Base-by-base conservation (phyloP, 1,140 invertebrate genomes). In the Heliconius hewitsoni region DNA sequence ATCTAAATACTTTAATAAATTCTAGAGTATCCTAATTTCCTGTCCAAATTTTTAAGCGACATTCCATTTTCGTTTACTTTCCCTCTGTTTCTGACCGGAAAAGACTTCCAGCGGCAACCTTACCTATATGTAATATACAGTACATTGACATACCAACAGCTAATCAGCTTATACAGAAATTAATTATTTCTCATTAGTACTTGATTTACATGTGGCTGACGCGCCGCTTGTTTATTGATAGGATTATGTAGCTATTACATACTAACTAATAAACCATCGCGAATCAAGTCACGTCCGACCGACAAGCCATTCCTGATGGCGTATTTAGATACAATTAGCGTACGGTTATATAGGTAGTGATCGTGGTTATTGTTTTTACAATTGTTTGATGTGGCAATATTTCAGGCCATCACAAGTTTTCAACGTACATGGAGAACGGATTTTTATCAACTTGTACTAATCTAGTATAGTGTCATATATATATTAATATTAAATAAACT, bases 231-330 rank as follows among this genome's bases (percentile, higher is more conserved):
- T 78, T 60, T 73, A 74, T 55, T 78, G 77, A 76, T 76, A 60
- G 74, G 74, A 76, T 74, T 74, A 73, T 74, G 30, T 66, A 9
- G 71, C 71, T 72, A n/a, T 72, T 72, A 72, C 70, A 71, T 60
- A 60, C 30, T 66, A 23, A 71, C 23, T 78, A 74, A 78, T 78
- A 78, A 78, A 78, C 37, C 72, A 73, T 78, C 37, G 71, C 72
- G 55, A 78, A 66, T 60, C 71, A 73, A 73, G 52, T 78, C 77
- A 73, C 77, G 77, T 66, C 37, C 27, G 8, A 76, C 55, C 73
- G 77, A 78, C 71, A 73, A 42, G 71, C 37, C 55, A 78, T 70
- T 70, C 30, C 74, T 70, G 71, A 71, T 73, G 77, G 71, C 71
- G n/a, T 73, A 66, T 78, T 73, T 78, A 73, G 55, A 37, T 71